A percentile compares a stretch with the other conserved stretches of the same genome.
Evolutionary conservation across 2,113 vertebrate genomes (phyloP).

Genomic region (Dolichotis patagonum): DNA sequence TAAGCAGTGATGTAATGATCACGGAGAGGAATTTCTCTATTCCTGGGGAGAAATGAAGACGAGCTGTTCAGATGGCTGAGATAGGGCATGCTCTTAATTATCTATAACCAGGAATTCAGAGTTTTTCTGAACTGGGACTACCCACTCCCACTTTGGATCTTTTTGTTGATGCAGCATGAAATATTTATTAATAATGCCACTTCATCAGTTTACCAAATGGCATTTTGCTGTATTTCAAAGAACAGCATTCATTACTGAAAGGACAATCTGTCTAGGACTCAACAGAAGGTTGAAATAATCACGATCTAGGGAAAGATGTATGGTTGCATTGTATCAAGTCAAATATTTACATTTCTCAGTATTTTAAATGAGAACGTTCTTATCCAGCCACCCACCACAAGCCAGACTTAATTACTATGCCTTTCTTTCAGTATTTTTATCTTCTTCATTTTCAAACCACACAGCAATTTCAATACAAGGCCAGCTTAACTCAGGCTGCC

Average conservation of each 20-base stretch:
- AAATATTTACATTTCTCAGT: slow-evolving; percentile 71
- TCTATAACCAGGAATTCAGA: background rate
- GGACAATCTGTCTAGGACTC: slow-evolving; percentile 68
- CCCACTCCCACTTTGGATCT: background rate
- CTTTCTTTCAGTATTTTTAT: background rate
- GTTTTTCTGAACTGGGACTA: background rate
- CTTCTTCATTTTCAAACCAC: background rate
- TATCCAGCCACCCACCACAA: slow-evolving; percentile 23
- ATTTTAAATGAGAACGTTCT: slow-evolving; percentile 28
- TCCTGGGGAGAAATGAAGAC: background rate
- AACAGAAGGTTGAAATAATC: slow-evolving; percentile 66
- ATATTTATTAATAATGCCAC: slow-evolving; percentile 38
- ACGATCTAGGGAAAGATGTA: background rate
- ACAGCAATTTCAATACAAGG: background rate
- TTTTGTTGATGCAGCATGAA: background rate
- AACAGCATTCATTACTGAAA: slow-evolving; percentile 30
- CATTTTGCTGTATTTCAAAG: slow-evolving; percentile 32
- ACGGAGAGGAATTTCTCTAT: background rate
- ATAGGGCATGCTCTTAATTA: background rate
- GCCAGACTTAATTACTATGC: slow-evolving; percentile 25
- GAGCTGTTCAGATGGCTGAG: rapidly evolving
- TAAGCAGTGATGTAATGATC: background rate
- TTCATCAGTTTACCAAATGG: slow-evolving; percentile 49
- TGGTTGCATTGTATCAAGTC: slow-evolving; percentile 24
- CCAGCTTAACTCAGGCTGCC: background rate